A percentile compares a stretch with the other conserved stretches of the same genome.
These are phyloP conservation scores for Formica selysi DNA, from an alignment of 1,140 invertebrate genomes.

Conservation along the genomic window DNA sequence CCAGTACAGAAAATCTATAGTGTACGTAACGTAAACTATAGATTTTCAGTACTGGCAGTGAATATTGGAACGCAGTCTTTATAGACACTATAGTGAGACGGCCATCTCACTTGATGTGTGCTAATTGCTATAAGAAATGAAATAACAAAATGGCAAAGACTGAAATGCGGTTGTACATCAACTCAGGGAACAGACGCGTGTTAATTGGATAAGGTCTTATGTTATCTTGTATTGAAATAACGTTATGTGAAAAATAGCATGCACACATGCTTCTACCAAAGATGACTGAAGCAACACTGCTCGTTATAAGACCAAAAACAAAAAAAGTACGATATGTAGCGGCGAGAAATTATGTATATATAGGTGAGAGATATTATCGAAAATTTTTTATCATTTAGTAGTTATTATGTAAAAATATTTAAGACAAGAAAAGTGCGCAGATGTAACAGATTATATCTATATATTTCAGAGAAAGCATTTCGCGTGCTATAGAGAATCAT, in stretches of 20 bases:
- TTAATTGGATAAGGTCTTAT: slow-evolving; percentile 73
- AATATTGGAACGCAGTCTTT: too few relatives aligned
- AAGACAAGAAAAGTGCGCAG: slow-evolving; percentile 57
- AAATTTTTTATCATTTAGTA: slow-evolving; percentile 54
- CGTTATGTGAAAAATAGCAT: slow-evolving; percentile 64
- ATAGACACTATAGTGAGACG: slow-evolving; percentile 62
- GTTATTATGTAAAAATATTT: slow-evolving; percentile 51
- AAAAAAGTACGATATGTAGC: slow-evolving; percentile 44
- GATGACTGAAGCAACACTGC: slow-evolving; percentile 81
- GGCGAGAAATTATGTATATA: slow-evolving; percentile 40
- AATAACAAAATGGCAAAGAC: slow-evolving; percentile 79
- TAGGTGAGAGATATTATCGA: slow-evolving; percentile 38
- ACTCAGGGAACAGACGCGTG: slow-evolving; percentile 83
- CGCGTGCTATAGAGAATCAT: slow-evolving; percentile 32
- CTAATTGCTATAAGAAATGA: slow-evolving; percentile 75
- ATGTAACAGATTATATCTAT: slow-evolving; percentile 53
- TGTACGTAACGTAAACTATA: too few relatives aligned
- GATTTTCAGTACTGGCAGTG: too few relatives aligned
- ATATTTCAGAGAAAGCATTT: slow-evolving; percentile 49
- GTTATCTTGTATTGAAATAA: slow-evolving; percentile 71
- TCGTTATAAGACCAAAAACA: slow-evolving; percentile 79
- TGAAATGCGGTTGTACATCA: slow-evolving; percentile 82
- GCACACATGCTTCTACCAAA: slow-evolving; percentile 81
- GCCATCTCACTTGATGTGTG: slow-evolving; percentile 75
- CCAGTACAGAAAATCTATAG: too few relatives aligned